A percentile compares a stretch with the other conserved stretches of the same genome.
phyloP scores from a whole-genome alignment of 2,888 invertebrate species.

The Conomelus anceps region DNA sequence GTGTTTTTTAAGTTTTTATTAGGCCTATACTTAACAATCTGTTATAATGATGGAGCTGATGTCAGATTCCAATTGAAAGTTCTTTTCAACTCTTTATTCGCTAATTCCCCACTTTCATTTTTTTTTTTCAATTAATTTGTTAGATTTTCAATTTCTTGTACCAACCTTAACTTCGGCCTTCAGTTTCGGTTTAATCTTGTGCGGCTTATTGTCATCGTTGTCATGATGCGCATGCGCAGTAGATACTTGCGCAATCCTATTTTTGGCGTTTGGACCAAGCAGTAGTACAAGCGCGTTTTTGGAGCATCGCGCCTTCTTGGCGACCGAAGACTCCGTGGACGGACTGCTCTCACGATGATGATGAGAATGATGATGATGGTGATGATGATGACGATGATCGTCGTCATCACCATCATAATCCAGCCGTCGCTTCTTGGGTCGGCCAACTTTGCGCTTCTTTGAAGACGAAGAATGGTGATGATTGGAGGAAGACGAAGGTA shows the following conservation, averaged over 20 bases:
- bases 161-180: slow-evolving; percentile 63
- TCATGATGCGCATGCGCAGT: not conserved
- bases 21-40: too few relatives aligned
- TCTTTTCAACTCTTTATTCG: not conserved
- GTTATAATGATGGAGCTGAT: too few relatives aligned
- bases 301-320: slow-evolving; percentile 61
- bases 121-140: too few relatives aligned
- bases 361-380: not conserved
- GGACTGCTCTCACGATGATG: not conserved
- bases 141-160: not conserved
- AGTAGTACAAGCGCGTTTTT: slow-evolving; percentile 26
- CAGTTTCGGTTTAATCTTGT: slow-evolving; percentile 62
- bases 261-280: slow-evolving; percentile 49
- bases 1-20: too few relatives aligned
- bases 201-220: slow-evolving; percentile 30
- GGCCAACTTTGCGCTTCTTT: slow-evolving; percentile 74
- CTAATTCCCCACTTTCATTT: not conserved
- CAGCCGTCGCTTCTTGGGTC: slow-evolving; percentile 63
- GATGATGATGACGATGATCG: too few relatives aligned
- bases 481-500: not conserved
- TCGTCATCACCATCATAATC: too few relatives aligned
- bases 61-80: not conserved
- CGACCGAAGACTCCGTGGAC: slow-evolving; percentile 70
- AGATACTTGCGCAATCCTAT: not conserved
- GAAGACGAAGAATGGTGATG: slow-evolving; percentile 40